Conservation (phyloP, 2,113 vertebrate species). For the Heptranchias perlo region DNA sequence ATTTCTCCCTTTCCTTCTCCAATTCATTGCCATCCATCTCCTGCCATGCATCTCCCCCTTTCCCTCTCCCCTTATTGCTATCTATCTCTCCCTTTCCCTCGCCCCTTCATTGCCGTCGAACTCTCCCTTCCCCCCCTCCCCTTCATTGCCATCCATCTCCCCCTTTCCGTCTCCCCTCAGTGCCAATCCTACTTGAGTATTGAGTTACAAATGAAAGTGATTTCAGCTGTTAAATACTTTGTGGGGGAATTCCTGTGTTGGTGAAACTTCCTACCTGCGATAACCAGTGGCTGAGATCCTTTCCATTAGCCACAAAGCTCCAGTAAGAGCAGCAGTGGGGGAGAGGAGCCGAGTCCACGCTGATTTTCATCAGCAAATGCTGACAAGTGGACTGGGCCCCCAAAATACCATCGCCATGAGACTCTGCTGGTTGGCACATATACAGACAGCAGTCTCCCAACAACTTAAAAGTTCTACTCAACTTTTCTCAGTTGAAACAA, state of each 20-base stretch:
- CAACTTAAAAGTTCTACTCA: neutral
- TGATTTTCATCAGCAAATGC: neutral
- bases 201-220: neutral
- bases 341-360: neutral
- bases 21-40: too few relatives aligned
- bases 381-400: neutral
- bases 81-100: neutral
- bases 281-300: neutral
- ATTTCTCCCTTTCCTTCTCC: neutral
- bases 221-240: neutral
- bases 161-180: neutral
- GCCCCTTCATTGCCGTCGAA: neutral
- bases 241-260: neutral
- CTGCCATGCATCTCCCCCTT: too few relatives aligned
- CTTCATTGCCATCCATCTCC: neutral
- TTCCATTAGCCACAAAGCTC: neutral
- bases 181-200: neutral
- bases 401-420: neutral
- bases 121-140: neutral
- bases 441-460: neutral
- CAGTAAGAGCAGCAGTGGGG: neutral
- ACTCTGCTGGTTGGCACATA: neutral
- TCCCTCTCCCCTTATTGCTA: neutral
- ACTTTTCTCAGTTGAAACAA: neutral
- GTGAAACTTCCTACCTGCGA: neutral